Base-by-base conservation (phyloP, 1,140 invertebrate species). In the Melipona quadrifasciata region DNA sequence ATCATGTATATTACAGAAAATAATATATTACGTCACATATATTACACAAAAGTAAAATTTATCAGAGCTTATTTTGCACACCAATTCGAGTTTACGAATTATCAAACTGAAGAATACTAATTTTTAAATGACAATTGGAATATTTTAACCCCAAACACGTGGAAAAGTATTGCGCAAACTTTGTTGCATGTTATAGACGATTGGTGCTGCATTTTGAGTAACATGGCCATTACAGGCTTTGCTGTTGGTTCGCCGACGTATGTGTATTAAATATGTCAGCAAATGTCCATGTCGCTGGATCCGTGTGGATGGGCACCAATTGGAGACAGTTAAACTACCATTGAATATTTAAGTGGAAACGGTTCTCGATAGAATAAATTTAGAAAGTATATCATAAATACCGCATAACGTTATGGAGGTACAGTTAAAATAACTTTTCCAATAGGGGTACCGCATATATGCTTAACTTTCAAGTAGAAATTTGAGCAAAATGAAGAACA, bases 321-420 rank as follows among this genome's bases (percentile, higher is more conserved):
- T 76, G 47, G 24, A n/a, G 57, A 39, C 34, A 1, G 73, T 76
- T n/a, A 39, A 57, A 76, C 74, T 39, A 24, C 12, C 51, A n/a
- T 61, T 76, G 74, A 76, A 76, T 76, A 17, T 39, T 19, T 58
- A 61, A 76, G 74, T 76, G 39, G 74, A 61, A 76, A 76, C 74
- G 74, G 74, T 76, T 76, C 74, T 61, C 21, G 12, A 61, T 58
- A 39, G 55, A 76, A 61, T 76, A 76, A 76, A 61, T 76, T 76
- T 76, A 57, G 74, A 76, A 76, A 76, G 74, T 76, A 39, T 76
- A 76, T 61, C 57, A 61, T 76, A 76, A 76, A 76, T 61, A 74
- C 21, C 27, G 51, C 8, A 39, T 64, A 19, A 78, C 34, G 27
- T n/a, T 16, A 19, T 12, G 76, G n/a, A 53, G 53, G 21, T 39